Evolutionary conservation across 2,113 vertebrate genomes (phyloP).

Genomic region (Pipra filicauda): DNA sequence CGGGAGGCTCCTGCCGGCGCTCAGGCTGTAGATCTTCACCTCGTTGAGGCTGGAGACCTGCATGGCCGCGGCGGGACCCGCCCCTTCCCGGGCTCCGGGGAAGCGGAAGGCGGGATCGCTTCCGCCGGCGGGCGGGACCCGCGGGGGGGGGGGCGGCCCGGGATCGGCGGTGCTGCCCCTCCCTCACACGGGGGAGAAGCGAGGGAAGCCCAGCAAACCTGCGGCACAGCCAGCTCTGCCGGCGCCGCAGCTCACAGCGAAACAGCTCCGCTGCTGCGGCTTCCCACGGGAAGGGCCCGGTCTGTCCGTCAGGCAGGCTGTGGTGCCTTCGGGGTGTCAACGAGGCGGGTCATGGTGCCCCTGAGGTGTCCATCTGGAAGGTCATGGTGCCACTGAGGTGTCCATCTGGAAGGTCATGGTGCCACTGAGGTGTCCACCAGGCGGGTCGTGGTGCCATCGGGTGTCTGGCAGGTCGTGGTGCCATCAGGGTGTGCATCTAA

Average conservation of each 20-base stretch:
- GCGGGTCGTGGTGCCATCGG: too few species aligned
- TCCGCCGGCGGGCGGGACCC: not conserved
- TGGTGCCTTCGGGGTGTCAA: not conserved
- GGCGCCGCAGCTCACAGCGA: not conserved
- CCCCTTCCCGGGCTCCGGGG: not conserved
- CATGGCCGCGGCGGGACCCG: slow-evolving; percentile 64
- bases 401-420: not conserved
- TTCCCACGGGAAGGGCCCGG: not conserved
- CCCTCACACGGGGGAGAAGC: too few species aligned
- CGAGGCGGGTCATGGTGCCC: too few species aligned
- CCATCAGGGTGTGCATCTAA: too few species aligned
- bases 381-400: not conserved
- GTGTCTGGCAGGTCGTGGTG: too few species aligned
- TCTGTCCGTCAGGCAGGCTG: not conserved
- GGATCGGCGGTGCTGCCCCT: fast-evolving
- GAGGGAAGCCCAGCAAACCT: fast-evolving
- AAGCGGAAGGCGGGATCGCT: not conserved
- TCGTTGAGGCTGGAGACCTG: slow-evolving; percentile 95
- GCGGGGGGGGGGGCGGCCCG: too few species aligned
- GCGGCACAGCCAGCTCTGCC: not conserved
- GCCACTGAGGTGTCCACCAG: too few species aligned
- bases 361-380: not conserved
- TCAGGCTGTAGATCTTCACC: slow-evolving; percentile 97
- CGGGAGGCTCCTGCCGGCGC: slow-evolving; percentile 92
- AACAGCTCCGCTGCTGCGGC: not conserved